A percentile compares a stretch with the other conserved stretches of the same genome.
phyloP scores from a whole-genome alignment of 2,797 vertebrate genomes.

The Heliangelus exortis region DNA sequence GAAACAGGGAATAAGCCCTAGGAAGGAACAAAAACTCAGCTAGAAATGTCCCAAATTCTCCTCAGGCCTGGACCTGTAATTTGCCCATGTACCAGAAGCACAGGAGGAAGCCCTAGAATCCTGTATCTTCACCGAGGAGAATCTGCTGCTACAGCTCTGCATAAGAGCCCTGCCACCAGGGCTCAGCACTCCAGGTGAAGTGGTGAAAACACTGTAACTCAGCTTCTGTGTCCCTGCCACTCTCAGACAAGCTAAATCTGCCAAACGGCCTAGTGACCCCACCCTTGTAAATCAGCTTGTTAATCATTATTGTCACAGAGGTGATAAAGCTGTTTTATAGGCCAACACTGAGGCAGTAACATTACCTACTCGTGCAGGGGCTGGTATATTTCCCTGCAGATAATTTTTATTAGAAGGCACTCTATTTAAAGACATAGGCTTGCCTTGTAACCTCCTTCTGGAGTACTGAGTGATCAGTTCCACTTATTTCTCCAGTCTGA shows the following conservation, averaged over 20 bases:
- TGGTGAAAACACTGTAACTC: constrained; percentile 17
- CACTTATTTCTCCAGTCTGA: constrained; percentile 7
- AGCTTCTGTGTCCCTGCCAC: not conserved
- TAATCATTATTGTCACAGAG: constrained; percentile 67
- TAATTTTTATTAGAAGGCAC: constrained; percentile 63
- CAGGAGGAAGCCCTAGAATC: not conserved
- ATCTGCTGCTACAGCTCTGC: not conserved
- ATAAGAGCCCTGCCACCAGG: not conserved
- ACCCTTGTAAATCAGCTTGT: constrained; percentile 68
- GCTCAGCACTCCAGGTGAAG: constrained; percentile 20
- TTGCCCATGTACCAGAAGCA: not conserved
- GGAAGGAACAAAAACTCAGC: not conserved
- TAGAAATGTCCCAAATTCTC: not conserved
- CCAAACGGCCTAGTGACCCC: constrained; percentile 53
- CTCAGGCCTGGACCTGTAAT: not conserved
- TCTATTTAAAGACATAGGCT: constrained; percentile 54
- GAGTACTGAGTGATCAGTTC: not conserved
- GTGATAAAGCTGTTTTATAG: constrained; percentile 64
- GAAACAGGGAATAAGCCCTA: not conserved
- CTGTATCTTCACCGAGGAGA: not conserved
- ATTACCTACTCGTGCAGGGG: constrained; percentile 50
- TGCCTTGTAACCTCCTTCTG: not conserved
- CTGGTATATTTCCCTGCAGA: constrained; percentile 65
- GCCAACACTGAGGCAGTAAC: constrained; percentile 56
- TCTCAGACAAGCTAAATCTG: constrained; percentile 33